phyloP scores from a whole-genome alignment of 2,888 invertebrate genomes.

The Drosophila buzzatii region DNA sequence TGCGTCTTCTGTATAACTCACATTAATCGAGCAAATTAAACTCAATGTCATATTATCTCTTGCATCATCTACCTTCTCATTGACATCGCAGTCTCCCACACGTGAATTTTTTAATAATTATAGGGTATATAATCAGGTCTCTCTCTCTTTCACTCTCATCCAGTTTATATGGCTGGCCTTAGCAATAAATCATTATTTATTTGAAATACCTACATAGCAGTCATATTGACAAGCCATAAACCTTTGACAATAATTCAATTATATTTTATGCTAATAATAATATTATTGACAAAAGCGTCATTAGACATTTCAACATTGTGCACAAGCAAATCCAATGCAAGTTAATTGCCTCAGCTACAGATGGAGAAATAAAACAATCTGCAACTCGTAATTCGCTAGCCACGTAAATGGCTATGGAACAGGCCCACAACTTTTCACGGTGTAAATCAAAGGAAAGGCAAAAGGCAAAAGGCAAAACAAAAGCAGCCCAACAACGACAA shows the following conservation, averaged over 20 bases:
- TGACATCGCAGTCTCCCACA: not conserved
- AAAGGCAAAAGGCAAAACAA: constrained; percentile 65
- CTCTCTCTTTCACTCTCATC: not conserved
- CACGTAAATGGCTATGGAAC: constrained; percentile 39
- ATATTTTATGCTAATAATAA: constrained; percentile 26
- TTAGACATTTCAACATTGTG: constrained; percentile 47
- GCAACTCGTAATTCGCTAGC: constrained; percentile 33
- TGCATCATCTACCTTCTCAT: not conserved
- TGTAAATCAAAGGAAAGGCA: constrained; percentile 75
- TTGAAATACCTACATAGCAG: constrained; percentile 44
- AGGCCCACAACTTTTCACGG: constrained; percentile 55
- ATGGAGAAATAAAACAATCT: constrained; percentile 16
- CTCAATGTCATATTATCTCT: not conserved
- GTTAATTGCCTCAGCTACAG: constrained; percentile 55
- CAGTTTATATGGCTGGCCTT: constrained; percentile 30
- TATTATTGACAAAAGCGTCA: constrained; percentile 53
- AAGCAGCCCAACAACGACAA: constrained; percentile 55
- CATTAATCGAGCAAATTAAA: not conserved
- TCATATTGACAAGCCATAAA: constrained; percentile 40
- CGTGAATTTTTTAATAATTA: not conserved
- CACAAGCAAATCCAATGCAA: constrained; percentile 58
- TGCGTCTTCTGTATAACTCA: not conserved
- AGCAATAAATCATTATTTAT: constrained; percentile 62
- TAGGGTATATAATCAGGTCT: constrained; percentile 6
- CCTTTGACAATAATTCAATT: constrained; percentile 35